These are phyloP conservation scores for Coregonus clupeaformis DNA, from an alignment of 2,113 vertebrate species.

Conservation along the genomic window DNA sequence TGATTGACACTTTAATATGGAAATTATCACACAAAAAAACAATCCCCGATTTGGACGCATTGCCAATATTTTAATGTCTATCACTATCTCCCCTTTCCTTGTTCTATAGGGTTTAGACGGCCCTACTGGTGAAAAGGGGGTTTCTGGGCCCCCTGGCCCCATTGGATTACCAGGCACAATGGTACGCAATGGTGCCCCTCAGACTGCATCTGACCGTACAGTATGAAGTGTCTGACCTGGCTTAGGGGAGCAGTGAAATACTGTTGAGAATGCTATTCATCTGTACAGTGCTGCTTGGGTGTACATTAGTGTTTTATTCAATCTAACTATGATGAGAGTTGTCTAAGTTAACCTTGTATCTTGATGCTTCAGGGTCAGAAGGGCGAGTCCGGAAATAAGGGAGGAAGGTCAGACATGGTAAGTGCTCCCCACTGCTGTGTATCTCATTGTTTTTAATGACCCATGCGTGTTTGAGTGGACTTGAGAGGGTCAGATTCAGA, in stretches of 20 bases:
- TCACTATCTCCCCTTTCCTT: slow-evolving; percentile 55
- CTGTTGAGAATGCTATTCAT: background rate
- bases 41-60: no score
- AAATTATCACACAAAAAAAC: background rate
- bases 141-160: slow-evolving; percentile 80
- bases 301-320: background rate
- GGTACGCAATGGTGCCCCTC: slow-evolving; percentile 82
- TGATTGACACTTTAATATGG: background rate
- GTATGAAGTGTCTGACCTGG: background rate
- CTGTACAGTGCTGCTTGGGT: background rate
- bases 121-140: slow-evolving; percentile 91
- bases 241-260: background rate
- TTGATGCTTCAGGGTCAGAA: slow-evolving; percentile 81
- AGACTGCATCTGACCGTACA: slow-evolving; percentile 64
- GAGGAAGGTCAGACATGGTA: slow-evolving; percentile 78
- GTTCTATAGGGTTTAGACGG: slow-evolving; percentile 92
- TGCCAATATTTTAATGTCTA: slow-evolving; percentile 26
- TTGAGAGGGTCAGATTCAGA: background rate
- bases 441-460: background rate
- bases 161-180: slow-evolving; percentile 86
- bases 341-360: background rate
- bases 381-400: slow-evolving; percentile 82
- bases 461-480: background rate
- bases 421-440: slow-evolving; percentile 27
- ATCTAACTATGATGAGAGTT: background rate